These are phyloP conservation scores for Phoxinus phoxinus DNA, from an alignment of 2,113 vertebrate genomes.

Conservation along the genomic window DNA sequence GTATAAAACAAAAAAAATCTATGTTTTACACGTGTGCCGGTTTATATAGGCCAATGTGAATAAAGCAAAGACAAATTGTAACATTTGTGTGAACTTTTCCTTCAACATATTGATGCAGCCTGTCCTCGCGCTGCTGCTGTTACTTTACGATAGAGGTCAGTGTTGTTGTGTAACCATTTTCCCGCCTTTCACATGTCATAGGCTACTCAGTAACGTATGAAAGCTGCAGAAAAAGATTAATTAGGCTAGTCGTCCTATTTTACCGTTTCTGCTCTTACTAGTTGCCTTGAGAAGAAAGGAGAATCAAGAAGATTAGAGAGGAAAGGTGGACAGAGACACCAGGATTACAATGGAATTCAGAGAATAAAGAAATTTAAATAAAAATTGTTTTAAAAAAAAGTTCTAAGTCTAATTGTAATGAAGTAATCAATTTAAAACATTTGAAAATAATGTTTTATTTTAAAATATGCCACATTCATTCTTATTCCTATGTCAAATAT, in stretches of 20 bases:
- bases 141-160: not conserved
- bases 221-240: not conserved
- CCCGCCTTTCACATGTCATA: not conserved
- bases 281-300: not conserved
- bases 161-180: conserved; percentile 10
- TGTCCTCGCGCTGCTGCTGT: not conserved
- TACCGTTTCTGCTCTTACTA: not conserved
- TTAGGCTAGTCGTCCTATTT: not conserved
- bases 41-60: not conserved
- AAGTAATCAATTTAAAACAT: too few species aligned
- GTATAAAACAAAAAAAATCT: too few species aligned
- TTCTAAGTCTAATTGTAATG: too few species aligned
- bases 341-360: too few species aligned
- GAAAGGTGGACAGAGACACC: not conserved
- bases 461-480: too few species aligned
- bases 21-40: not conserved
- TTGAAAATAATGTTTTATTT: too few species aligned
- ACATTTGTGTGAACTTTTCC: not conserved
- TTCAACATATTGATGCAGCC: not conserved
- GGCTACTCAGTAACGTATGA: not conserved
- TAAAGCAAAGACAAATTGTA: not conserved
- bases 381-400: too few species aligned
- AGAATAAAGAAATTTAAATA: too few species aligned
- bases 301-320: not conserved
- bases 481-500: too few species aligned